A percentile compares a stretch with the other conserved stretches of the same genome.
phyloP scores from a whole-genome alignment of 2,113 vertebrate genomes.

The Paramormyrops kingsleyae region DNA sequence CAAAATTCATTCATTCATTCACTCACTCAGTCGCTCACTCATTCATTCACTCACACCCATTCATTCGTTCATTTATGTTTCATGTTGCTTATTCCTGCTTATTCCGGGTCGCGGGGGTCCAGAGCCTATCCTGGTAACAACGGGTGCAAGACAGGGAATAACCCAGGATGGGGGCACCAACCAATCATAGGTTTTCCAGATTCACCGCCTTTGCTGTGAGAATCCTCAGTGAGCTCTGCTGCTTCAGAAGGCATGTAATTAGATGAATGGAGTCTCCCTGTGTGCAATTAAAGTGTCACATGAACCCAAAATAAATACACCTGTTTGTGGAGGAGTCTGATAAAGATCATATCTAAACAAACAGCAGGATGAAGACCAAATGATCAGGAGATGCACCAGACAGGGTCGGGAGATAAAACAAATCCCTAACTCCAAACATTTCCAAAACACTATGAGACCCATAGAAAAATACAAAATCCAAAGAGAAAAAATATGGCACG shows the following conservation, averaged over 20 bases:
- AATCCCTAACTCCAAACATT: not conserved
- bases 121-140: not conserved
- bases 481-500: not conserved
- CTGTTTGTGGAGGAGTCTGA: not conserved
- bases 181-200: not conserved
- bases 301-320: not conserved
- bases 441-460: not conserved
- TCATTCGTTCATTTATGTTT: not conserved
- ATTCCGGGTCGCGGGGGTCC: not conserved
- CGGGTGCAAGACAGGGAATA: not conserved
- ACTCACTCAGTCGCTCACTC: not conserved
- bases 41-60: not conserved
- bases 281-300: not conserved
- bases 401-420: not conserved
- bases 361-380: not conserved
- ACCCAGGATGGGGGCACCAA: not conserved
- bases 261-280: not conserved
- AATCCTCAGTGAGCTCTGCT: not conserved
- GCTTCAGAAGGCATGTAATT: not conserved
- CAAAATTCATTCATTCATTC: not conserved
- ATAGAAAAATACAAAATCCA: not conserved
- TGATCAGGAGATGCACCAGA: not conserved
- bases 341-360: not conserved
- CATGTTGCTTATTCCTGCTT: not conserved
- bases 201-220: not conserved